Percentiles rank a stretch among this genome's conserved stretches.
phyloP scores from a whole-genome alignment of 35 echinoderm and acorn worm genomes.

The Holothuria glaberrima region DNA sequence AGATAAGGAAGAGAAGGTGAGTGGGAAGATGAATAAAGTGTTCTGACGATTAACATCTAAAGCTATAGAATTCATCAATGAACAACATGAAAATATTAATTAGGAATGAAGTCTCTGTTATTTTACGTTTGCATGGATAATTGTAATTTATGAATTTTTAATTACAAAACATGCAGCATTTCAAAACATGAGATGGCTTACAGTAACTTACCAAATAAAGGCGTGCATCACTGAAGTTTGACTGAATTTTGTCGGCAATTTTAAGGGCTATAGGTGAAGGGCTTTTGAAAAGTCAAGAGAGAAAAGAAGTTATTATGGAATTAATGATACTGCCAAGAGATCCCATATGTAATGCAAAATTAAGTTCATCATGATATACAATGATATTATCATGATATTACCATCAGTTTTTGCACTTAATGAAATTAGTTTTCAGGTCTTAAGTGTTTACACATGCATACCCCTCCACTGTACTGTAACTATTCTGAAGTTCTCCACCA shows the following conservation, averaged over 20 bases:
- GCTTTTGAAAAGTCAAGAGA: slow-evolving; percentile 11
- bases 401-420: background rate
- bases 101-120: too few relatives aligned
- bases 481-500: background rate
- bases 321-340: background rate
- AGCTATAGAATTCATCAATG: too few relatives aligned
- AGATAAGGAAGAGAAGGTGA: too few relatives aligned
- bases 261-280: slow-evolving; percentile 74
- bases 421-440: background rate
- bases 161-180: background rate
- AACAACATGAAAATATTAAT: too few relatives aligned
- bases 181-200: background rate
- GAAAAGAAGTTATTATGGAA: background rate
- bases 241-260: slow-evolving; percentile 86
- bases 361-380: background rate
- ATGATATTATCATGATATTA: background rate
- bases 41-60: too few relatives aligned
- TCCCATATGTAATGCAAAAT: background rate
- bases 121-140: too few relatives aligned
- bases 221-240: slow-evolving; percentile 76
- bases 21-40: too few relatives aligned
- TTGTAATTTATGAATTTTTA: background rate
- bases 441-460: background rate
- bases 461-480: background rate
- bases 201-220: slow-evolving; percentile 79